Base-by-base conservation (phyloP, 2,113 vertebrate species). In the Setophaga coronata region DNA sequence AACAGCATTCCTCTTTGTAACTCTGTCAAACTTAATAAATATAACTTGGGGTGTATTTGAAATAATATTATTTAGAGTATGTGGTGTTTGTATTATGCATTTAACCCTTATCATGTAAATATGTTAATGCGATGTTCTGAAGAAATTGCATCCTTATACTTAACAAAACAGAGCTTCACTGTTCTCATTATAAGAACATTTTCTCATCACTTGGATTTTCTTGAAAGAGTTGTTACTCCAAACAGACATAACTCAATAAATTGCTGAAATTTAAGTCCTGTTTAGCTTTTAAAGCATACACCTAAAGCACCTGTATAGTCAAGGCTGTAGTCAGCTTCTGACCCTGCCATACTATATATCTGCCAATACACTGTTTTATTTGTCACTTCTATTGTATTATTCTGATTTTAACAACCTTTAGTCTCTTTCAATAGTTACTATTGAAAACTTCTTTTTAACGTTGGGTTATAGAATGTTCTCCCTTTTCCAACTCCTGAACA, bases 271-370 rank as follows among this genome's bases (percentile, higher is more conserved):
- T 7, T 70, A 21, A 66, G 36, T 50, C 12, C 36, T 78, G 7
- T 58, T 87, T 58, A 62, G 25, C 18, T 64, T 7, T 40, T 67
- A n/a, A 3, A 81, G 5, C 16, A 6, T 72, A 71, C 25, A 42
- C 8, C 23, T 79, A 3, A 33, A 64, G 6, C 21, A 45, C 1
- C 12, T 53, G 3, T 12, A 19, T 17, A 21, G 3, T 50, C 36
- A 80, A 77, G 24, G n/a, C 11, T 34, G 6, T 33, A 78, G 9
- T 31, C 40, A 48, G 28, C 38, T 70, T 86, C 48, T 81, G 42
- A 84, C 7, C 9, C 6, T 24, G n/a, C 4, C 10, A 28, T 33
- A 4, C 4, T 40, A 21, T 8, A 2, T 33, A 18, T 21, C 3
- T 76, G 36, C 29, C 28, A 62, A n/a, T 33, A 25, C 10, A 12